Percentiles rank a stretch among this genome's conserved stretches.
Evolutionary conservation across 2,113 vertebrate genomes (phyloP).

Genomic region (Australoheros scitulus): DNA sequence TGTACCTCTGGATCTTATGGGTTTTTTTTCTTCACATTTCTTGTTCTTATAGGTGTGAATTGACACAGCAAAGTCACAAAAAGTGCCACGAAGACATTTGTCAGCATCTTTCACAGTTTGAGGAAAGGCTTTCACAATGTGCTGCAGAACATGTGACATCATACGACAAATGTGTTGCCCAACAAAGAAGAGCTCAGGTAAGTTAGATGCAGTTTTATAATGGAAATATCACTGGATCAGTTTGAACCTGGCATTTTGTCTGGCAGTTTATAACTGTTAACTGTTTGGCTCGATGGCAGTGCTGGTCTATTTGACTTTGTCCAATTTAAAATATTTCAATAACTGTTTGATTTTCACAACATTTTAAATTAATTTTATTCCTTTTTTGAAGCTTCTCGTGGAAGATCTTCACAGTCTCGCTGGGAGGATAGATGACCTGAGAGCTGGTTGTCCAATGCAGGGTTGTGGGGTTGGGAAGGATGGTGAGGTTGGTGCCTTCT

Average conservation of each 20-base stretch:
- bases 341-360: not conserved
- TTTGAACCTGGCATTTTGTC: not conserved
- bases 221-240: not conserved
- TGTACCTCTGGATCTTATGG: not conserved
- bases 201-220: not conserved
- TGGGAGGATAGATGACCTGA: conserved; percentile 60
- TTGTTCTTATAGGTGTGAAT: conserved; percentile 77
- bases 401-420: conserved; percentile 56
- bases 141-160: conserved; percentile 75
- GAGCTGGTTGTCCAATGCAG: conserved; percentile 61
- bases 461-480: conserved; percentile 66
- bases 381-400: conserved; percentile 66
- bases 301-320: not conserved
- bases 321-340: not conserved
- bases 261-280: not conserved
- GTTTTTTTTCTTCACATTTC: not conserved
- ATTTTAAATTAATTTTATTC: not conserved
- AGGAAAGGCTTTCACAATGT: conserved; percentile 75
- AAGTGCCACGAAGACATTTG: conserved; percentile 78
- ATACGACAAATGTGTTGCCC: conserved; percentile 83
- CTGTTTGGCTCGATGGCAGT: not conserved
- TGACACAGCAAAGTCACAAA: conserved; percentile 75
- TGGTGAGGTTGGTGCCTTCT: conserved; percentile 71
- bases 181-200: conserved; percentile 83
- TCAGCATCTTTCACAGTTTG: conserved; percentile 74